Conservation (phyloP, 1,140 invertebrate species). For the Acromyrmex echinatior region DNA sequence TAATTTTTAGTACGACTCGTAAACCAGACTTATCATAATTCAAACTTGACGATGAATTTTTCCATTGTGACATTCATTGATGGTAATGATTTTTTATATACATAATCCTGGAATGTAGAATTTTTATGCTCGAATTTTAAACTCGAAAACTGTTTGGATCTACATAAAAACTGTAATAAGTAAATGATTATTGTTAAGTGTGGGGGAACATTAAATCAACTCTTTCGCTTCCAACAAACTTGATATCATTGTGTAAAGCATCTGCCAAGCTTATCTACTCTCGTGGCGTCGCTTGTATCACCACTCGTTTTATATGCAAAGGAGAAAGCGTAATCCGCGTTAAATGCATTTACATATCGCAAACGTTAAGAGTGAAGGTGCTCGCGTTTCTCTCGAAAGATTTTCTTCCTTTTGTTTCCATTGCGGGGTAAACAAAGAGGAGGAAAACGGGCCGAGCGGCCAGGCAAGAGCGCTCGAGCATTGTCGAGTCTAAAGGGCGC, state of each 20-base stretch:
- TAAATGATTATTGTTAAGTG: background rate
- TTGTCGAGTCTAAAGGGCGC: constrained; percentile 38
- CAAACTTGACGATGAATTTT: background rate
- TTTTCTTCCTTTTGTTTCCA: constrained; percentile 25
- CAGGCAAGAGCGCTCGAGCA: constrained; percentile 9
- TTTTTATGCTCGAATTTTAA: background rate
- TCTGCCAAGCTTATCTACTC: constrained; percentile 39
- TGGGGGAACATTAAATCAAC: background rate
- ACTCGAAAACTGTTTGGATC: background rate
- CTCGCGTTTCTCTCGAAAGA: background rate
- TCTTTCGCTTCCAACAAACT: constrained; percentile 30
- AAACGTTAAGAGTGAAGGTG: constrained; percentile 25
- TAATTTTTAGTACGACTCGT: constrained; percentile 12
- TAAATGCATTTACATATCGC: constrained; percentile 57
- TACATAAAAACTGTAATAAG: constrained; percentile 3
- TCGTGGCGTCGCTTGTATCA: constrained; percentile 34
- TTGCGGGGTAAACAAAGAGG: constrained; percentile 53
- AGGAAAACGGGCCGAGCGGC: background rate
- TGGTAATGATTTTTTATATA: background rate
- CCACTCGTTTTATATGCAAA: constrained; percentile 12
- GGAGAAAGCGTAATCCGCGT: constrained; percentile 40
- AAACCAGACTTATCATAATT: background rate
- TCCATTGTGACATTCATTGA: background rate
- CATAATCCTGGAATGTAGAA: background rate
- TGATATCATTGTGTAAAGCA: constrained; percentile 16